These are phyloP conservation scores for Hipposideros larvatus DNA, from an alignment of 2,797 vertebrate species.

Conservation along the genomic window DNA sequence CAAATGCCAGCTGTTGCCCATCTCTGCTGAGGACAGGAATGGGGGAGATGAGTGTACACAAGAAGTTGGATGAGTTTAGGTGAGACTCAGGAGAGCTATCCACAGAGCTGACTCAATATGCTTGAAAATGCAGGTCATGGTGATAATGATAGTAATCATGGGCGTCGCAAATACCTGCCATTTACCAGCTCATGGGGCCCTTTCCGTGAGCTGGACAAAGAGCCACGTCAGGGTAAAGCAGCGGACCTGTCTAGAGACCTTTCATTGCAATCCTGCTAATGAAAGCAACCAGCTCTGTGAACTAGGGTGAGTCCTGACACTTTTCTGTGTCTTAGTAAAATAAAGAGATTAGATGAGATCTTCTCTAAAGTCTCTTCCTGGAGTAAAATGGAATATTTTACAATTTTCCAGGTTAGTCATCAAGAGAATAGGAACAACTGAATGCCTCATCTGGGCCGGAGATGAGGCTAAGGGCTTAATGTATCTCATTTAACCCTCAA, in stretches of 20 bases:
- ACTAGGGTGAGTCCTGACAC: not conserved
- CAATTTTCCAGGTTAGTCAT: not conserved
- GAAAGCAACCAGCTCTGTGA: not conserved
- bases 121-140: not conserved
- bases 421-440: not conserved
- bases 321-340: not conserved
- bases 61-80: not conserved
- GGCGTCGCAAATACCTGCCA: not conserved
- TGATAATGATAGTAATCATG: not conserved
- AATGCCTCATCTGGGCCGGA: not conserved
- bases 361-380: not conserved
- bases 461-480: not conserved
- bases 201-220: not conserved
- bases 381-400: not conserved
- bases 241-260: not conserved
- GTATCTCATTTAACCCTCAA: not conserved
- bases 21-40: not conserved
- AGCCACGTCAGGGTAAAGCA: accelerated
- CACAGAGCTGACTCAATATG: not conserved
- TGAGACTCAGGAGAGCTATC: not conserved
- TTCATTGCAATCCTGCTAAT: not conserved
- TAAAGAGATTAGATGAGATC: not conserved
- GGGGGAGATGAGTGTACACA: not conserved
- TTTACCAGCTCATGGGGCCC: not conserved
- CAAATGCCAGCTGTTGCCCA: not conserved